Conservation (phyloP, 2,888 invertebrate genomes). For the Leptothorax acervorum region DNA sequence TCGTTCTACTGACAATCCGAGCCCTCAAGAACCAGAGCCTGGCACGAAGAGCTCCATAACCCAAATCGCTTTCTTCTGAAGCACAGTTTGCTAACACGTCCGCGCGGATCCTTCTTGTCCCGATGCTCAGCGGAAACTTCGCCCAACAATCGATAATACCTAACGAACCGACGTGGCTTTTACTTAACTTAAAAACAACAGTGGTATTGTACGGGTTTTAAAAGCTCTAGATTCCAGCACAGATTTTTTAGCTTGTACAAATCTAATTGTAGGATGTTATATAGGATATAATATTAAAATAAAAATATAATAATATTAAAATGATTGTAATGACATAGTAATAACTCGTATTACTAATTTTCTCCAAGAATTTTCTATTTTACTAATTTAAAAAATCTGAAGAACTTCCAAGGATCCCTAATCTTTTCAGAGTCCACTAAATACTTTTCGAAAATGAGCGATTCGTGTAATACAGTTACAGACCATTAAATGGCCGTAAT, state of each 20-base stretch:
- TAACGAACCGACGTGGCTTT: constrained; percentile 6
- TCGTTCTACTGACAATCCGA: constrained; percentile 78
- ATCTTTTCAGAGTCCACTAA: not conserved
- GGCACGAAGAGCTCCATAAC: constrained; percentile 79
- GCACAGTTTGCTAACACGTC: constrained; percentile 42
- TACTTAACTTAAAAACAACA: not conserved
- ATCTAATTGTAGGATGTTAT: not conserved
- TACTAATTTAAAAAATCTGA: not conserved
- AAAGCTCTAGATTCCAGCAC: not conserved
- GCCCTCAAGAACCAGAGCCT: constrained; percentile 78
- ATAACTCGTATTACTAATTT: not conserved
- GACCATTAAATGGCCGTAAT: constrained; percentile 43
- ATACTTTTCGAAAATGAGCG: not conserved
- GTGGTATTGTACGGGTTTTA: not conserved
- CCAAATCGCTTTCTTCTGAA: constrained; percentile 63
- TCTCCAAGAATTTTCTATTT: not conserved
- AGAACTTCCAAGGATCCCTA: not conserved
- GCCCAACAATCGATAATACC: constrained; percentile 29
- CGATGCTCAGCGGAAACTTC: not conserved
- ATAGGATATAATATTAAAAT: no score
- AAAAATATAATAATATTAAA: not conserved
- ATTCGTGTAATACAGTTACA: constrained; percentile 24
- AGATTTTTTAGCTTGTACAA: not conserved
- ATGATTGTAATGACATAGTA: not conserved
- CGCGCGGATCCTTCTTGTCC: constrained; percentile 39